phyloP scores from a whole-genome alignment of 2,113 vertebrate species.

The Neomonachus schauinslandi region DNA sequence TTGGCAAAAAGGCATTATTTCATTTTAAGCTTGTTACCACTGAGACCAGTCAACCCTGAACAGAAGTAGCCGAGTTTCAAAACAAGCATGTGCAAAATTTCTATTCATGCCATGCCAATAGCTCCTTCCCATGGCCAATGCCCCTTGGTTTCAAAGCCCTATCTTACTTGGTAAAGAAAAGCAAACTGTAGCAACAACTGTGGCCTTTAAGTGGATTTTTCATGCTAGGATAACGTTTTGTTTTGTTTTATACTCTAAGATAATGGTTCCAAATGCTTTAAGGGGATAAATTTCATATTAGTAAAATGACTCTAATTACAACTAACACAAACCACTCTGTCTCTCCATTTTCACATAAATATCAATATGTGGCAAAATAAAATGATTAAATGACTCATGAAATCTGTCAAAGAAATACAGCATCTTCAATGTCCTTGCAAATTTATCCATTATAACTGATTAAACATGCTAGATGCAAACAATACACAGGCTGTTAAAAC shows the following conservation, averaged over 20 bases:
- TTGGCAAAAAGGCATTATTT: constrained; percentile 68
- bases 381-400: background rate
- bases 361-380: background rate
- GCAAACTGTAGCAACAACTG: constrained; percentile 7
- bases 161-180: constrained; percentile 55
- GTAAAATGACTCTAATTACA: constrained; percentile 63
- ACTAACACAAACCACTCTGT: constrained; percentile 17
- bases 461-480: background rate
- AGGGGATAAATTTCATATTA: constrained; percentile 48
- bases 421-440: background rate
- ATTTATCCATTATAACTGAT: background rate
- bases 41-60: constrained; percentile 47
- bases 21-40: constrained; percentile 70
- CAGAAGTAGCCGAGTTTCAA: constrained; percentile 16
- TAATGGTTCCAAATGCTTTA: constrained; percentile 20
- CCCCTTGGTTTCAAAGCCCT: constrained; percentile 20
- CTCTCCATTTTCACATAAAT: constrained; percentile 20
- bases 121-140: constrained; percentile 27
- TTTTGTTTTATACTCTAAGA: constrained; percentile 41
- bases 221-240: constrained; percentile 26
- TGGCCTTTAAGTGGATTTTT: constrained; percentile 26
- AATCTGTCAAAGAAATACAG: constrained; percentile 1
- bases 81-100: constrained; percentile 32
- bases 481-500: background rate
- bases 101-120: constrained; percentile 41